Evolutionary conservation across 2,113 vertebrate species (phyloP), one percentile per base, ranked within the genome.

Genomic region (Corydoras sp.): DNA sequence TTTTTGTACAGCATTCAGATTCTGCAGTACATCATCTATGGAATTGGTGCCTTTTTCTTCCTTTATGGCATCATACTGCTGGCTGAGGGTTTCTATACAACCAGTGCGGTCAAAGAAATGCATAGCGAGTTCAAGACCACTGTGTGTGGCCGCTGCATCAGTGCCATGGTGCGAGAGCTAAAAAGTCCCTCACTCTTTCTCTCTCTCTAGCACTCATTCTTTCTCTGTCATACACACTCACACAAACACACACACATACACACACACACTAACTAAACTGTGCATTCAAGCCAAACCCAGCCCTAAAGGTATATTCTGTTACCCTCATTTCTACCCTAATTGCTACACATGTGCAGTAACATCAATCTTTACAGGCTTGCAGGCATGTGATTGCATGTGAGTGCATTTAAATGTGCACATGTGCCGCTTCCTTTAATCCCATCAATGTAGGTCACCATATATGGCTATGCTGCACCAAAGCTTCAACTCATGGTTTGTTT

Each of bases 101-200:
- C 96, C 3, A 96, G 95, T 69, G 93, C 96, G 48, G 93, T 98
- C 81, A 98, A 98, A 83, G 95, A 98, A 77, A 90, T 98, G 81
- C 97, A 99, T 74, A 96, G 95, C 51, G 95, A 98, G 86, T 99
- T 99, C 85, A 98, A 98, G 86, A 98, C 96, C 0, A 97, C 95
- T 12, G 92, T 91, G 75, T 99, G 96, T 50, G 97, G 97, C 81
- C 93, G 96, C 68, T 99, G 96, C 90, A 98, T 99, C 90, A 98
- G 95, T 74, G 96, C 93, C 76, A 94, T 97, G 85, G 96, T 98
- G 83, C 12, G 86, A 76, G 62, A 43, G 35, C 35, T 43, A 43
- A 43, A 43, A 43, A 43, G 35, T 43, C 35, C 7, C 35, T 43
- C 35, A 5, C 35, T 5, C 35, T 43, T 43, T 43, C 35, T 43